These are phyloP conservation scores for Bos javanicus DNA, from an alignment of 2,113 vertebrate genomes.

Conservation along the genomic window DNA sequence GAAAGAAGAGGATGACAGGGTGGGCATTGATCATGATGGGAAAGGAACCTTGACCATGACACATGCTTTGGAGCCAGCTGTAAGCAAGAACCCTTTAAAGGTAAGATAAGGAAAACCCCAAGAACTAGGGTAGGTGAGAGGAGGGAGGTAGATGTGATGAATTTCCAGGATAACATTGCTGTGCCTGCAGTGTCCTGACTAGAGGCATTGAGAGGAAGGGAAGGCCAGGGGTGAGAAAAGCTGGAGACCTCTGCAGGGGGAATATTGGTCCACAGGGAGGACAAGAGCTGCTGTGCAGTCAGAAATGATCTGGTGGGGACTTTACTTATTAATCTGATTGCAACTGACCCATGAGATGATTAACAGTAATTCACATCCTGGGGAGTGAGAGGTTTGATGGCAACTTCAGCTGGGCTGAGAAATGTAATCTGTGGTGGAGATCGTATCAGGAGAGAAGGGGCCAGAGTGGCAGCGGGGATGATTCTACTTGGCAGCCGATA, in stretches of 20 bases:
- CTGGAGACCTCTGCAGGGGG: background rate
- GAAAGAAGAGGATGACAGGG: background rate
- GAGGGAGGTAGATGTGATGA: background rate
- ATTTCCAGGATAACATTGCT: background rate
- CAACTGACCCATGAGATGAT: background rate
- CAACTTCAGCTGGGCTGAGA: background rate
- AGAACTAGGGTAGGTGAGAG: background rate
- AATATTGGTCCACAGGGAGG: background rate
- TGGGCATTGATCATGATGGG: background rate
- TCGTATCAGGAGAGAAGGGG: background rate
- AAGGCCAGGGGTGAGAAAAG: background rate
- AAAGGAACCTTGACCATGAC: background rate
- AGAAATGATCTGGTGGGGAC: background rate
- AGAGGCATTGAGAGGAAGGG: background rate
- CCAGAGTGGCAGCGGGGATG: fast-evolving
- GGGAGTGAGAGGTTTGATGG: background rate
- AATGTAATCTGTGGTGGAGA: slow-evolving; percentile 5
- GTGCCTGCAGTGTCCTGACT: background rate
- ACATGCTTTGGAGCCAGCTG: background rate
- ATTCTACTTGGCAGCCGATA: background rate
- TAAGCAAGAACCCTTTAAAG: background rate
- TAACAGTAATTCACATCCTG: background rate
- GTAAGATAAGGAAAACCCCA: background rate
- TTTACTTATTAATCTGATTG: slow-evolving; percentile 12
- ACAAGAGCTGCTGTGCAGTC: background rate